Evolutionary conservation across 1,140 invertebrate genomes (phyloP).

Genomic region (Papilio glaucus): DNA sequence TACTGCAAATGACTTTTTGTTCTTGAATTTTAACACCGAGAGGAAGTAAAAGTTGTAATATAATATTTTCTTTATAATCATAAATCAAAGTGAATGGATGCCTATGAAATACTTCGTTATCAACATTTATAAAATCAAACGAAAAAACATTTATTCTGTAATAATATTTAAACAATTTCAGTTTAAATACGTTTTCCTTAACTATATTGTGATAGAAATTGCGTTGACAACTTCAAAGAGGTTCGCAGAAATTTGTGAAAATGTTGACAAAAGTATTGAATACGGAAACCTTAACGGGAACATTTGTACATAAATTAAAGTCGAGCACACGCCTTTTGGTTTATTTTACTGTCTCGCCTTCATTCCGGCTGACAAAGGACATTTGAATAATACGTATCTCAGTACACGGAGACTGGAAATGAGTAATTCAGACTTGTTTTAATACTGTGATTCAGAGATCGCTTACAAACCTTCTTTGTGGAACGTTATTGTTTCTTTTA

Average conservation of each 20-base stretch:
- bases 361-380: constrained; percentile 54
- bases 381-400: constrained; percentile 52
- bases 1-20: no score
- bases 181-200: constrained; percentile 22
- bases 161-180: constrained; percentile 14
- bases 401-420: constrained; percentile 51
- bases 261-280: constrained; percentile 46
- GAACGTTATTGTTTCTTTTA: constrained; percentile 50
- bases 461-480: constrained; percentile 33
- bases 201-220: background rate
- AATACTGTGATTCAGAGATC: constrained; percentile 55
- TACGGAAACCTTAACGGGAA: constrained; percentile 39
- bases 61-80: background rate
- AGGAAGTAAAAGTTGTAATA: no score
- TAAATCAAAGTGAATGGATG: background rate
- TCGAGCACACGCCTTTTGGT: constrained; percentile 50
- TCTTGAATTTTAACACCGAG: no score
- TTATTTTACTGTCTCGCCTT: constrained; percentile 48
- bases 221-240: constrained; percentile 35
- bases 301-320: constrained; percentile 57
- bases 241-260: constrained; percentile 37
- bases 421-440: constrained; percentile 60
- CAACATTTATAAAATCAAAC: background rate
- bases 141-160: constrained; percentile 3
- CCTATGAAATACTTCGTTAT: background rate